phyloP scores from a whole-genome alignment of 2,797 vertebrate genomes.

The Sardinella longiceps region DNA sequence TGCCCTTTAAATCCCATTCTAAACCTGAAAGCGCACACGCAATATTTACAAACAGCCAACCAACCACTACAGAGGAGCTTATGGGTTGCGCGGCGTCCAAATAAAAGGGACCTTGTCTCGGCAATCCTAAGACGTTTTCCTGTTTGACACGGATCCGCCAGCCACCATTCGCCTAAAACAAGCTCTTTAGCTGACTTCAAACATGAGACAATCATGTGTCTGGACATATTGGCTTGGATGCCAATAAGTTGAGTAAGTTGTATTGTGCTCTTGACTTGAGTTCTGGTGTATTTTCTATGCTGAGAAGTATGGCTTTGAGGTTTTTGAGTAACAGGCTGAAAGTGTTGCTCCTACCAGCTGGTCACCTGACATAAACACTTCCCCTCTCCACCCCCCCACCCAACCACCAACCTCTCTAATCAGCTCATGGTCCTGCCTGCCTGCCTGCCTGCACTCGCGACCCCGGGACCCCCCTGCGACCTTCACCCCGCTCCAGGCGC shows the following conservation, averaged over 20 bases:
- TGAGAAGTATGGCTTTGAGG: neutral
- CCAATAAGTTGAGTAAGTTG: too few relatives aligned
- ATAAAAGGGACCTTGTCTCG: conserved; percentile 20
- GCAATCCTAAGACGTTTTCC: neutral
- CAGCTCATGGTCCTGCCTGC: too few relatives aligned
- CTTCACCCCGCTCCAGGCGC: conserved; percentile 33
- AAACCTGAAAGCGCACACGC: conserved; percentile 29
- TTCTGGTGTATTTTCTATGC: neutral
- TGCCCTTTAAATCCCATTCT: conserved; percentile 31
- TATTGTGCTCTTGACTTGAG: neutral
- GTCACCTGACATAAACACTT: conserved; percentile 41
- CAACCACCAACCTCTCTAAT: conserved; percentile 44
- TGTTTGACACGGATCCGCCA: neutral
- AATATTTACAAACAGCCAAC: conserved; percentile 27
- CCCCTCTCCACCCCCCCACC: neutral
- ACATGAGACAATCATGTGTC: neutral
- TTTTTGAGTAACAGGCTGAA: neutral
- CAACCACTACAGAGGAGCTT: conserved; percentile 8
- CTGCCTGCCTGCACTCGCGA: neutral
- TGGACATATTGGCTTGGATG: neutral
- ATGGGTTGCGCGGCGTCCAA: neutral
- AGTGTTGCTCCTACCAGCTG: neutral
- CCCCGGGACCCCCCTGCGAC: neutral
- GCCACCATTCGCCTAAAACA: neutral
- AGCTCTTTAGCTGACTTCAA: neutral